Evolutionary conservation across 2,113 vertebrate genomes (phyloP), one percentile per base, ranked within the genome.

Genomic region (Amazona guildingii): DNA sequence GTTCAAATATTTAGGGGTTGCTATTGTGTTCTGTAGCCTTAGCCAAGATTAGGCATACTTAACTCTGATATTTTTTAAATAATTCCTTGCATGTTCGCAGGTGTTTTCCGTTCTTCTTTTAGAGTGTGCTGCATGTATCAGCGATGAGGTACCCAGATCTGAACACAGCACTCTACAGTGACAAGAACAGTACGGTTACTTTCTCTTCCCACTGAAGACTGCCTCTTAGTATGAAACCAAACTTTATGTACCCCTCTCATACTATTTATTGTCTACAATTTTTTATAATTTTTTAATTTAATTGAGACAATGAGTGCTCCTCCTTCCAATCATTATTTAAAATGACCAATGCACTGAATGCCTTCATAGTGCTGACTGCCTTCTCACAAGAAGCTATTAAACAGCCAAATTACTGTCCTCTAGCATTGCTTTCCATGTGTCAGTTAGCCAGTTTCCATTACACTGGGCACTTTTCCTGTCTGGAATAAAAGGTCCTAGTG

Each of bases 1-100:
- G 46, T 64, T 93, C 57, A 92, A 84, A 88, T 88, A 93, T 94
- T 93, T 84, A 78, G 48, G 31, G 5, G 52, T 95, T 95, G 83
- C 66, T 84, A 82, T 41, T 93, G 66, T 84, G 39, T 94, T 93
- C 72, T 37, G 20, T n/a, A 37, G 37, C 54, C 54, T 78, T 83
- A 86, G 64, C 24, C 33, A 90, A 81, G 8, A 23, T 66, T 86
- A 86, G 48, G 48, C 20, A 59, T n/a, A 46, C n/a, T 83, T 70
- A 63, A 62, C 35, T 55, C 10, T 77, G 31, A 16, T 51, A 44
- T 68, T 79, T 69, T 57, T 19, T 1, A 37, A 73, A 48, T 35
- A 1, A 80, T 43, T 90, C 43, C 33, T 93, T 86, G 20, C 11
- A 6, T 63, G 8, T 28, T 92, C 63, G 52, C 83, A 66, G 44